A percentile compares a stretch with the other conserved stretches of the same genome.
These are phyloP conservation scores for Rhynchonycteris naso DNA, from an alignment of 2,797 vertebrate species.

Conservation along the genomic window DNA sequence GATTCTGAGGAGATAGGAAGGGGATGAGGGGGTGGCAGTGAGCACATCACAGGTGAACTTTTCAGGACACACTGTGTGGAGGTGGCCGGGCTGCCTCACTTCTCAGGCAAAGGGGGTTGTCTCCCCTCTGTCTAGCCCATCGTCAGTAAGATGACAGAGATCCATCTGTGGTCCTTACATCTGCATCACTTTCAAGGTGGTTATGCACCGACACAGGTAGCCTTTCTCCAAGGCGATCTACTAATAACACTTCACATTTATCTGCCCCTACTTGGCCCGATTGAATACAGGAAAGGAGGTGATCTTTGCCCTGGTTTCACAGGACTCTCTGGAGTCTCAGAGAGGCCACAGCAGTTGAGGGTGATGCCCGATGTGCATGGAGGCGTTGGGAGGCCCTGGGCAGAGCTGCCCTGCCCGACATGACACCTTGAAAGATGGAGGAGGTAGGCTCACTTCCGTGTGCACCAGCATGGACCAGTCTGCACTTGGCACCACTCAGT, in stretches of 20 bases:
- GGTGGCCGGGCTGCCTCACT: fast-evolving
- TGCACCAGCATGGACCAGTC: fast-evolving
- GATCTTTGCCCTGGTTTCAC: fast-evolving
- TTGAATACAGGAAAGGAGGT: fast-evolving
- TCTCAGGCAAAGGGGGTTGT: fast-evolving
- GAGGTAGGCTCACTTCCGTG: fast-evolving
- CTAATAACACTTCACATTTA: fast-evolving
- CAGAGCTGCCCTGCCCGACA: fast-evolving
- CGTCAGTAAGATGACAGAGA: fast-evolving
- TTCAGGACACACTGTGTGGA: fast-evolving
- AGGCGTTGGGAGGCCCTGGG: too few relatives aligned
- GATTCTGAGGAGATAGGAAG: neutral
- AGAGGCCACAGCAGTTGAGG: neutral
- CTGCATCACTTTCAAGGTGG: fast-evolving
- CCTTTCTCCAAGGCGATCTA: neutral
- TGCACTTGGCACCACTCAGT: neutral
- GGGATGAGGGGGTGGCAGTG: fast-evolving
- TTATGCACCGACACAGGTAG: fast-evolving
- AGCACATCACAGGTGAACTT: fast-evolving
- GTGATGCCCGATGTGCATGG: neutral
- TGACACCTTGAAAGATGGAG: fast-evolving
- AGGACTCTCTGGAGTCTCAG: neutral
- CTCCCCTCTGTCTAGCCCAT: neutral
- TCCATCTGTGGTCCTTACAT: neutral
- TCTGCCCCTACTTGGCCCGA: fast-evolving